phyloP scores from a whole-genome alignment of 2,113 vertebrate species.

The Periophthalmodon schlosseri region DNA sequence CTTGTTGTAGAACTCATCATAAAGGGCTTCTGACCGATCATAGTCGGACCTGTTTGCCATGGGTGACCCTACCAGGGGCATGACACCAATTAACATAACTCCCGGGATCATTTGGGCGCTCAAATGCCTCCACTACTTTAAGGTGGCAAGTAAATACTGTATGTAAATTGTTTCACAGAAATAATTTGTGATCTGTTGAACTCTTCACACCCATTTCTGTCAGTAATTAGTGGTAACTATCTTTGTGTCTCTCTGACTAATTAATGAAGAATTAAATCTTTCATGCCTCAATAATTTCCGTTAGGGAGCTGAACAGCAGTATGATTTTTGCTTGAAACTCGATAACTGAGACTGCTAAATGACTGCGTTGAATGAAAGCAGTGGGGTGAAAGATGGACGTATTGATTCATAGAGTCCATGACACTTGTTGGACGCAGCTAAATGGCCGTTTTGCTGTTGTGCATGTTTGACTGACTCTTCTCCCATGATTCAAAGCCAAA shows the following conservation, averaged over 20 bases:
- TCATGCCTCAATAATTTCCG: conserved; percentile 3
- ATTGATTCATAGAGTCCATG: conserved; percentile 7
- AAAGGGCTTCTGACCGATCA: too few species aligned
- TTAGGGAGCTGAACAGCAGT: background rate
- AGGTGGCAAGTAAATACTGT: too few species aligned
- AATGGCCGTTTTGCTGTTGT: background rate
- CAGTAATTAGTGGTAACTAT: conserved; percentile 3
- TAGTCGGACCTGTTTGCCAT: too few species aligned
- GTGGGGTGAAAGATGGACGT: conserved; percentile 1
- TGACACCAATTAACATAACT: too few species aligned
- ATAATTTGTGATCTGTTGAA: background rate
- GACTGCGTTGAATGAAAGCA: conserved; percentile 1
- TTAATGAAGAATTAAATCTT: conserved; percentile 2
- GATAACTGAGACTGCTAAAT: background rate
- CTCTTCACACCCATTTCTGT: conserved; percentile 5
- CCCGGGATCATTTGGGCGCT: too few species aligned
- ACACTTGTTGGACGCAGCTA: background rate
- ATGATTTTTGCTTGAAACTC: background rate
- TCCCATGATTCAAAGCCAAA: conserved; percentile 25
- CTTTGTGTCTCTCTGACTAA: background rate
- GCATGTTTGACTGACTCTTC: conserved; percentile 10
- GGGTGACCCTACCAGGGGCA: too few species aligned
- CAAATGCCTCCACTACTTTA: too few species aligned
- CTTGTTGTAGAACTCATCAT: too few species aligned
- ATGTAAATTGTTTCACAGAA: background rate